Conservation (phyloP, 2,888 invertebrate genomes). For the Monochamus alternatus region DNA sequence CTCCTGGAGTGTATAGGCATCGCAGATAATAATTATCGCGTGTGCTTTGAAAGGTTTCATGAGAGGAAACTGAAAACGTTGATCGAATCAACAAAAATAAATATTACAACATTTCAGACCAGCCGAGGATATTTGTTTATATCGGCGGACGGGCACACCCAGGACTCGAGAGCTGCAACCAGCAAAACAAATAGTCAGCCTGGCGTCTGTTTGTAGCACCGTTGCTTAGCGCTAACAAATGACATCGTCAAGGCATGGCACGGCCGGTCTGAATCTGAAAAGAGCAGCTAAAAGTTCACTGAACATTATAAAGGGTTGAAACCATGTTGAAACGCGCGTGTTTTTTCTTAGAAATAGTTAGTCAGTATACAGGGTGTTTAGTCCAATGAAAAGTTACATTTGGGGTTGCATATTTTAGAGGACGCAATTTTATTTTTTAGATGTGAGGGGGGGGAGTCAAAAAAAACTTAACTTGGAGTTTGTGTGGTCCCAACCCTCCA, state of each 20-base stretch:
- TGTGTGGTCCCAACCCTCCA: too few relatives aligned
- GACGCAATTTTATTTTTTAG: too few relatives aligned
- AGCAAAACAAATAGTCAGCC: constrained; percentile 32
- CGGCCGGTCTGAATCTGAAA: too few relatives aligned
- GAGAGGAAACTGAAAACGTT: constrained; percentile 47
- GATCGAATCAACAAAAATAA: constrained; percentile 60
- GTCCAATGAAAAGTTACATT: too few relatives aligned
- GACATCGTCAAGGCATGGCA: background rate
- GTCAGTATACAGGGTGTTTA: too few relatives aligned
- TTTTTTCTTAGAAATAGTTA: too few relatives aligned
- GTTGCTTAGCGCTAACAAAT: constrained; percentile 13
- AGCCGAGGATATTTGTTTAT: constrained; percentile 50
- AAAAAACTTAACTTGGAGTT: too few relatives aligned
- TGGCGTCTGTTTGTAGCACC: constrained; percentile 17
- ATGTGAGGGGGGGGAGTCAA: too few relatives aligned
- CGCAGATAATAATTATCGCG: constrained; percentile 16
- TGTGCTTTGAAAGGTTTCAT: constrained; percentile 24
- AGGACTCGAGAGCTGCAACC: constrained; percentile 35
- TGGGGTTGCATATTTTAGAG: too few relatives aligned
- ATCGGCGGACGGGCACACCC: constrained; percentile 35
- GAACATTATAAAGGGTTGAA: too few relatives aligned
- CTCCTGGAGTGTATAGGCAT: constrained; percentile 44
- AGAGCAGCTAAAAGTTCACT: too few relatives aligned
- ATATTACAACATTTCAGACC: constrained; percentile 59
- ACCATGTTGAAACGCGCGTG: too few relatives aligned